phyloP scores from a whole-genome alignment of 2,888 invertebrate species.

The Clitarchus hookeri region DNA sequence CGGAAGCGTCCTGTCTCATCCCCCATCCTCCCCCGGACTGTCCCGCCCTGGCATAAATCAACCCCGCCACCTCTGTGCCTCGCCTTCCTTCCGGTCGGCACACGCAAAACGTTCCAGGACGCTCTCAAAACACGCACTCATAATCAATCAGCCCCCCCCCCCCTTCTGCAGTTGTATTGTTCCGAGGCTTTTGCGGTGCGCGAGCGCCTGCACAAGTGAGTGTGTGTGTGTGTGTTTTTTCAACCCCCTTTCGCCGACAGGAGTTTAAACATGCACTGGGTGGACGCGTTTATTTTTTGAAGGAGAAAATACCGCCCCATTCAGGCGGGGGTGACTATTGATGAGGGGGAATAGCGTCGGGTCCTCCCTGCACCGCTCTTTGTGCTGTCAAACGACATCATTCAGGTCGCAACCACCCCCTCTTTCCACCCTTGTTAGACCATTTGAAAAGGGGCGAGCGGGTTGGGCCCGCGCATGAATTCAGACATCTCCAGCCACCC shows the following conservation, averaged over 20 bases:
- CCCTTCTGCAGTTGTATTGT: neutral
- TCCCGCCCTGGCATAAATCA: neutral
- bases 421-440: neutral
- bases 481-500: neutral
- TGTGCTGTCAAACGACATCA: constrained; percentile 8
- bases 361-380: neutral
- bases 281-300: constrained; percentile 2
- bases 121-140: neutral
- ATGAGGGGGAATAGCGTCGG: neutral
- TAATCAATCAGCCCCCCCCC: neutral
- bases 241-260: neutral
- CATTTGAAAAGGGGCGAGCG: neutral
- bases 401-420: neutral
- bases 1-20: neutral
- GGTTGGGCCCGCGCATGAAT: neutral
- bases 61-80: neutral
- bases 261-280: neutral
- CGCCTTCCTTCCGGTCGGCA: neutral
- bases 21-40: neutral
- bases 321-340: neutral
- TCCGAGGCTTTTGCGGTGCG: constrained; percentile 9
- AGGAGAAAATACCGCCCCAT: neutral
- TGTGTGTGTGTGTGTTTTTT: neutral
- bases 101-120: neutral
- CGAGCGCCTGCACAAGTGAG: neutral